A percentile compares a stretch with the other conserved stretches of the same genome.
phyloP scores from a whole-genome alignment of 2,888 invertebrate species.

The Plutella xylostella region DNA sequence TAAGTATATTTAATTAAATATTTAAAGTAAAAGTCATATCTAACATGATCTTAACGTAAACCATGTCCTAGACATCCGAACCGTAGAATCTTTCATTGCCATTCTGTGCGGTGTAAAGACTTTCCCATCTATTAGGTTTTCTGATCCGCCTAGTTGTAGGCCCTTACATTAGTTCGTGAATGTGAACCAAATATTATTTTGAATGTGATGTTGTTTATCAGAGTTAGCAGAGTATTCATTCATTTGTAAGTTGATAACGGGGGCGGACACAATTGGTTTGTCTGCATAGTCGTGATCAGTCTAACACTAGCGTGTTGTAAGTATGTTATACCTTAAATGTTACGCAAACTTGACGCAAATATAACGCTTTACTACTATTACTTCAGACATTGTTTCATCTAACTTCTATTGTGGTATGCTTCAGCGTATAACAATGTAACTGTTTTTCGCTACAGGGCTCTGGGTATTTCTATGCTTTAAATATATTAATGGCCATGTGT shows the following conservation, averaged over 20 bases:
- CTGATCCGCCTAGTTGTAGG: slow-evolving; percentile 52
- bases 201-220: slow-evolving; percentile 5
- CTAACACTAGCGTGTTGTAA: slow-evolving; percentile 61
- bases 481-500: slow-evolving; percentile 65
- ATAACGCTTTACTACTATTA: slow-evolving; percentile 60
- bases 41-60: not conserved
- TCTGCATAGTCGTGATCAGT: slow-evolving; percentile 39
- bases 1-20: not conserved
- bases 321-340: slow-evolving; percentile 52
- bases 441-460: slow-evolving; percentile 63
- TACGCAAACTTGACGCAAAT: slow-evolving; percentile 52
- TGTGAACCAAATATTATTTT: slow-evolving; percentile 22
- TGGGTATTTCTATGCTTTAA: slow-evolving; percentile 68
- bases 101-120: not conserved
- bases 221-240: slow-evolving; percentile 28
- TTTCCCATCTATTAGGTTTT: slow-evolving; percentile 34
- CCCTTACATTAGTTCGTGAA: slow-evolving; percentile 35
- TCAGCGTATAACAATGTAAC: slow-evolving; percentile 60
- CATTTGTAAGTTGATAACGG: slow-evolving; percentile 52
- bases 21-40: not conserved
- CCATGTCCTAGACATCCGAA: not conserved
- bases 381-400: slow-evolving; percentile 58
- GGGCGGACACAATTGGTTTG: slow-evolving; percentile 41
- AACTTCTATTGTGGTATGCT: slow-evolving; percentile 66
- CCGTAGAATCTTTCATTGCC: not conserved